Base-by-base conservation (phyloP, 2,797 vertebrate species). In the Acipenser transmontanus region DNA sequence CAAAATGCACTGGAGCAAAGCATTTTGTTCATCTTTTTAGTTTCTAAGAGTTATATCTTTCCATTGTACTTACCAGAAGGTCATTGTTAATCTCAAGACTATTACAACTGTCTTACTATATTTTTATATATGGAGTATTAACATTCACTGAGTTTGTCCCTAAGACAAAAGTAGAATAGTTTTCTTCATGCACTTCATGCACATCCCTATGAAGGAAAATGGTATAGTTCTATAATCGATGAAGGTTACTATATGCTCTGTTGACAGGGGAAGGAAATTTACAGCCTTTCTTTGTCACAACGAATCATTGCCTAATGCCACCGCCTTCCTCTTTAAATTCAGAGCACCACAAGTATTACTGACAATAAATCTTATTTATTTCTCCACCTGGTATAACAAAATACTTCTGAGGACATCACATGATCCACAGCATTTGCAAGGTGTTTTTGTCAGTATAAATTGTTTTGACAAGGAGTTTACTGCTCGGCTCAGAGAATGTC, bases 381-480 rank as follows among this genome's bases (percentile, higher is more conserved):
- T 57, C 54, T 57, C 14, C 7, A 57, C 54, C 54, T 34, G 4
- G 34, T 34, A 34, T 34, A 34, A 34, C 34, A 34, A 34, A 34
- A 34, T 34, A 34, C 20, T 34, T 34, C 20, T 13, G 6, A 57
- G 54, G 11, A 57, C 54, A 57, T n/a, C 7, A 57, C 14, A n/a
- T 57, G 54, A 57, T 57, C 54, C 12, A 11, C 12, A n/a, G 1
- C 12, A n/a, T 13, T n/a, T n/a, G 54, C 12, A n/a, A 57, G 9
- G 11, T 57, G 9, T 67, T 50, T 51, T 67, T 67, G 47, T 20
- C 14, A 61, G 57, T 50, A 57, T 47, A 50, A 67, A 11, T 50
- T 59, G 9, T 67, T 59, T 67, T 61, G 9, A 67, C 66, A 51
- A 67, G 11, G 48, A 67, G 61, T 61, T 61, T 49, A 11, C 66